These are phyloP conservation scores for Pygoscelis antarcticus DNA, from an alignment of 2,113 vertebrate species.

Conservation along the genomic window DNA sequence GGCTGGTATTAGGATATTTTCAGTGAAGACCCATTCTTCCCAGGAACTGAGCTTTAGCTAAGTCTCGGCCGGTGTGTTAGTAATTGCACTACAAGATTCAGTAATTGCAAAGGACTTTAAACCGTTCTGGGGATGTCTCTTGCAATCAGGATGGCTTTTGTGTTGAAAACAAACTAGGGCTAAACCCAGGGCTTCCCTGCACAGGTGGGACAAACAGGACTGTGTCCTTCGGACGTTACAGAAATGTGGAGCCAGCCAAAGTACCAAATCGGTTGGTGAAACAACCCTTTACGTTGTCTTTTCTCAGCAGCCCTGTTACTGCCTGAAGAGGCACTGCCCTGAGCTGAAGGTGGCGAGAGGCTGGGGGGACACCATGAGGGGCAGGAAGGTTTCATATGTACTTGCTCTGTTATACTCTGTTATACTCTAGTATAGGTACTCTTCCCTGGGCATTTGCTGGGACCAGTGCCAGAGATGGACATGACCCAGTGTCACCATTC, in stretches of 20 bases:
- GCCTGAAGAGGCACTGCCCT: not conserved
- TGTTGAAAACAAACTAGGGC: not conserved
- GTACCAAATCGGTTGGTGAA: not conserved
- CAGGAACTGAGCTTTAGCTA: not conserved
- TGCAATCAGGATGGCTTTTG: not conserved
- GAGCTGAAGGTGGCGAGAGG: not conserved
- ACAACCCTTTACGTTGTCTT: not conserved
- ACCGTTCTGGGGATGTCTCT: not conserved
- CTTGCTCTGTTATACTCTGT: not conserved
- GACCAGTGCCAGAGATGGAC: not conserved
- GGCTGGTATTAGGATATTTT: not conserved
- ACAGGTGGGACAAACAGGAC: not conserved
- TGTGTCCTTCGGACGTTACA: not conserved
- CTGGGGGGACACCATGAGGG: fast-evolving
- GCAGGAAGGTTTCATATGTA: not conserved
- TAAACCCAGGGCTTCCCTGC: not conserved
- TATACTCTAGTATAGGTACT: not conserved
- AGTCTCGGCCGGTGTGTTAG: not conserved
- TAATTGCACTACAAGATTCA: not conserved
- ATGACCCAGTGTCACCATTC: not conserved
- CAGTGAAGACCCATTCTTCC: not conserved
- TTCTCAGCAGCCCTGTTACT: not conserved
- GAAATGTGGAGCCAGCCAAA: not conserved
- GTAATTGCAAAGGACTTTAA: not conserved
- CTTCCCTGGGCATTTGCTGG: not conserved